These are phyloP conservation scores for Aphelenchoides besseyi DNA, from an alignment of 1,140 invertebrate genomes.

Conservation along the genomic window DNA sequence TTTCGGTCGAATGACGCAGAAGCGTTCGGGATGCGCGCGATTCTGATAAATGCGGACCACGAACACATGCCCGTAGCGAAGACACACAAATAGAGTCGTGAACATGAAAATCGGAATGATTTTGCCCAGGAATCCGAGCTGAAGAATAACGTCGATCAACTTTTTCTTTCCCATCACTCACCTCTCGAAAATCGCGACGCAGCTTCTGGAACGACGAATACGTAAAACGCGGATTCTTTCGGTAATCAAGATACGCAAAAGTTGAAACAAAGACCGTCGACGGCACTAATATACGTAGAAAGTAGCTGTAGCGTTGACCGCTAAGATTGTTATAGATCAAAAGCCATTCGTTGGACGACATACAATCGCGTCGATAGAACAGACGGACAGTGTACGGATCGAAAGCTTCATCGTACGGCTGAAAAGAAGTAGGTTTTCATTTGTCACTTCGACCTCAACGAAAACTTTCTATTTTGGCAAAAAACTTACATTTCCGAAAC, in stretches of 20 bases:
- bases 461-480: background rate
- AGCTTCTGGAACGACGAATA: background rate
- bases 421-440: constrained; percentile 1
- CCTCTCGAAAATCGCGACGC: background rate
- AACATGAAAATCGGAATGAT: background rate
- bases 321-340: background rate
- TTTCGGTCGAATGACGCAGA: background rate
- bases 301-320: background rate
- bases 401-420: background rate
- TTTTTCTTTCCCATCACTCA: too few relatives aligned
- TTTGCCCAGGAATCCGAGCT: background rate
- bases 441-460: background rate
- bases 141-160: too few relatives aligned
- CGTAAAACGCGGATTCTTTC: background rate
- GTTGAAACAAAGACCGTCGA: background rate
- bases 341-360: background rate
- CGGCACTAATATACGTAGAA: background rate
- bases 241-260: background rate
- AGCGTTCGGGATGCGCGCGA: background rate
- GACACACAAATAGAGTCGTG: background rate
- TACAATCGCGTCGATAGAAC: background rate
- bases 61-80: background rate
- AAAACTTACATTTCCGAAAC: background rate
- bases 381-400: background rate
- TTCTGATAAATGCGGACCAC: constrained; percentile 19